Evolutionary conservation across 2,888 invertebrate genomes (phyloP).

Genomic region (Hypercompe scribonia): DNA sequence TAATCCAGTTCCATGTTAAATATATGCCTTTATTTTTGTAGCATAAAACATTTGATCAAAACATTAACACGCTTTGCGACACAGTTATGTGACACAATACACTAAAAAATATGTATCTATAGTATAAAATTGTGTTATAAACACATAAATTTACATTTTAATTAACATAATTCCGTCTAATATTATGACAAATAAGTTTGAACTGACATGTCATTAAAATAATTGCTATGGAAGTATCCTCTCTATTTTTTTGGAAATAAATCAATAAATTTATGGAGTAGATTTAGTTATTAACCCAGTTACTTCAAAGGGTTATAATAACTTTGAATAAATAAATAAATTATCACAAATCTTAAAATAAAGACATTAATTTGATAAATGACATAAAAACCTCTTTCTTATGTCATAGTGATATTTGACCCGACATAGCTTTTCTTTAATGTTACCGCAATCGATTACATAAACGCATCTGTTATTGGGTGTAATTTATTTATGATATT

Average conservation of each 20-base stretch:
- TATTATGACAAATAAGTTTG: neutral
- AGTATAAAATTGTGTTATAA: neutral
- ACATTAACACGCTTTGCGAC: neutral
- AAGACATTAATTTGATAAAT: neutral
- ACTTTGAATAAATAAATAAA: constrained; percentile 5
- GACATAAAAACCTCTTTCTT: neutral
- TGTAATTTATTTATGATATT: neutral
- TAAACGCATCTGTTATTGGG: neutral
- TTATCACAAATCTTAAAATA: neutral
- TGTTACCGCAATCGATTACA: neutral
- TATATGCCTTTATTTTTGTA: constrained; percentile 9
- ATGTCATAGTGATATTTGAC: neutral
- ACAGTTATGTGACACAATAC: neutral
- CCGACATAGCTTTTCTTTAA: neutral
- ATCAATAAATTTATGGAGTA: constrained; percentile 1
- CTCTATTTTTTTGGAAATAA: neutral
- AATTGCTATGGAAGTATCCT: neutral
- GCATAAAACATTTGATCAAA: neutral
- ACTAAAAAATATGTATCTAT: no score
- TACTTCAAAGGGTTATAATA: constrained; percentile 5
- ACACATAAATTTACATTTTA: constrained; percentile 2
- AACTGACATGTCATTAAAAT: neutral
- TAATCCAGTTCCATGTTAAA: neutral
- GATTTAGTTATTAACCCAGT: constrained; percentile 16
- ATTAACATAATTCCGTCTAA: neutral